Percentiles rank a stretch among this genome's conserved stretches.
These are phyloP conservation scores for Drosophila rhopaloa DNA, from an alignment of 1,140 invertebrate genomes.

Conservation along the genomic window DNA sequence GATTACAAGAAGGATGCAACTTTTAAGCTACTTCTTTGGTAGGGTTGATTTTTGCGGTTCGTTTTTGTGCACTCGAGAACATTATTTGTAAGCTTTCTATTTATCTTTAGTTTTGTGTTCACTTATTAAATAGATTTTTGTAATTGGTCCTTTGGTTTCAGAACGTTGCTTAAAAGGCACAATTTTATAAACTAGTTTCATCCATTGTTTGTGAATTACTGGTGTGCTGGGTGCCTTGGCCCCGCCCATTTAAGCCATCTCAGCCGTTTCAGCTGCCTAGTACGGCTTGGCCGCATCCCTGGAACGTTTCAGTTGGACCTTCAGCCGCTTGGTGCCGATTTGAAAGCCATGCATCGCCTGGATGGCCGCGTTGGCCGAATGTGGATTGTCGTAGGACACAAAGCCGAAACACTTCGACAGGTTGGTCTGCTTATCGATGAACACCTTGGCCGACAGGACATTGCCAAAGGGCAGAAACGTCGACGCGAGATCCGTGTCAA, in stretches of 20 bases:
- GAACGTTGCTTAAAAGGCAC: conserved; percentile 69
- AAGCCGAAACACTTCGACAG: conserved; percentile 99
- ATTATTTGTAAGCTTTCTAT: conserved; percentile 37
- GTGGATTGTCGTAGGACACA: conserved; percentile 97
- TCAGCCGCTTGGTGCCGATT: conserved; percentile 98
- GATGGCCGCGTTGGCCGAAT: conserved; percentile 97
- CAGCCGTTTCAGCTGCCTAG: conserved; percentile 84
- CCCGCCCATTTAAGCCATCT: conserved; percentile 14
- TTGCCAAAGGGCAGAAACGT: conserved; percentile 98
- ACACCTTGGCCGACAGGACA: conserved; percentile 99
- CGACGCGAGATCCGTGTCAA: conserved; percentile 96
- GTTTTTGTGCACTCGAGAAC: conserved; percentile 58
- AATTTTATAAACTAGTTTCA: conserved; percentile 55
- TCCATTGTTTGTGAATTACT: conserved; percentile 22
- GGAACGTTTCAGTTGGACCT: conserved; percentile 98
- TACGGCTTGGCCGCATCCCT: conserved; percentile 95
- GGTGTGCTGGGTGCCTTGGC: conserved; percentile 20
- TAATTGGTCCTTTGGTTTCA: conserved; percentile 81
- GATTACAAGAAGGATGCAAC: conserved; percentile 78
- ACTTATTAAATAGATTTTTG: conserved; percentile 64
- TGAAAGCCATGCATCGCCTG: conserved; percentile 99
- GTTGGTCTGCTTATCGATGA: conserved; percentile 99
- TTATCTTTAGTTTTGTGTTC: conserved; percentile 32
- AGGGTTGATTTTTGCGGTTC: conserved; percentile 40
- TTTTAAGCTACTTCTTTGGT: conserved; percentile 77